phyloP scores from a whole-genome alignment of 2,888 invertebrate genomes.

The Priocnemis perturbator region DNA sequence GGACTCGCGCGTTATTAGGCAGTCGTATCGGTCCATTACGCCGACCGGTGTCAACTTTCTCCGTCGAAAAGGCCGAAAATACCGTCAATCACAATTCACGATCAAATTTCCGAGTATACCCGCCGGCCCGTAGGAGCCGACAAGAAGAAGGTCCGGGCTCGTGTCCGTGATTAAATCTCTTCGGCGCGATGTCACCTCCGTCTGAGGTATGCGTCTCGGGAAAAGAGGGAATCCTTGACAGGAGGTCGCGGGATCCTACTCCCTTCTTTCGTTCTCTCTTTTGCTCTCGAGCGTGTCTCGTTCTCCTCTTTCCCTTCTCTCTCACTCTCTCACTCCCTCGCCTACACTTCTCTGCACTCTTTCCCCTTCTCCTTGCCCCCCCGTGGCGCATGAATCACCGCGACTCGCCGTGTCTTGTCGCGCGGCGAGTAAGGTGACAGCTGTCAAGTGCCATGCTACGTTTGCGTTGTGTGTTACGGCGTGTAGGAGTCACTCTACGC shows the following conservation, averaged over 20 bases:
- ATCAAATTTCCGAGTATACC: too few species aligned
- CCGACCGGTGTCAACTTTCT: too few species aligned
- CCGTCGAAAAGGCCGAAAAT: too few species aligned
- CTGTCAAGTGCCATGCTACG: conserved; percentile 67
- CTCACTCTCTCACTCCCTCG: background rate
- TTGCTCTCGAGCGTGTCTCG: background rate
- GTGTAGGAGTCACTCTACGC: conserved; percentile 48
- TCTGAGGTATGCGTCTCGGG: too few species aligned
- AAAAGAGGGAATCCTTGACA: too few species aligned
- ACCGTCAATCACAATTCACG: too few species aligned
- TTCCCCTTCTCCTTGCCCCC: background rate
- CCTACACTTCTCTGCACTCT: background rate
- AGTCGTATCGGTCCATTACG: too few species aligned
- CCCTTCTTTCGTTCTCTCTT: background rate
- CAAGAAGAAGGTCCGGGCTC: too few species aligned
- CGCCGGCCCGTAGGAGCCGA: too few species aligned
- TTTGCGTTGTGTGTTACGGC: conserved; percentile 42
- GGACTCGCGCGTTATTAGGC: too few species aligned
- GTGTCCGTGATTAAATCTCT: too few species aligned
- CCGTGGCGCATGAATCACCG: conserved; percentile 69
- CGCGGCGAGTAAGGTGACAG: conserved; percentile 71
- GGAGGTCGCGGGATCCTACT: background rate
- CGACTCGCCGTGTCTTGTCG: conserved; percentile 68
- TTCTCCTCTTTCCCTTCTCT: background rate
- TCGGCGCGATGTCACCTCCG: too few species aligned